Conservation (phyloP, 2,113 vertebrate genomes). For the Reinhardtius hippoglossoides region DNA sequence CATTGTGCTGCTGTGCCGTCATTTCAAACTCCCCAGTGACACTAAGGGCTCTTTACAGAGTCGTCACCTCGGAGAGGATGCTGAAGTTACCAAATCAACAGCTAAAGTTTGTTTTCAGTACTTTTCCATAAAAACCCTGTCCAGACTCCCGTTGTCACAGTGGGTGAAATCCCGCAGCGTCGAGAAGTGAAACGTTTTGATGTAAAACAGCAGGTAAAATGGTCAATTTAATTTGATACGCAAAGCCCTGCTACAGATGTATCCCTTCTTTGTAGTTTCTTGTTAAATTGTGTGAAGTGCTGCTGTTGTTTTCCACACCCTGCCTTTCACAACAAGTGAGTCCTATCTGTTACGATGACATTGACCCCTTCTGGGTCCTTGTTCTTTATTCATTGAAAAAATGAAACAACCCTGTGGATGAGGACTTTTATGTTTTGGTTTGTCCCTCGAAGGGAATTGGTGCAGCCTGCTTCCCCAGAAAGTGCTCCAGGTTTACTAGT, state of each 20-base stretch:
- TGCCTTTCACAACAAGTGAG: conserved; percentile 11
- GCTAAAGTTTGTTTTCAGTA: neutral
- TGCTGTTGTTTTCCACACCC: conserved; percentile 2
- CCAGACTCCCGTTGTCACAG: neutral
- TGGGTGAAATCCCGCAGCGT: neutral
- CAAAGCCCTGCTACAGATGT: neutral
- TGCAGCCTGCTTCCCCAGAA: neutral
- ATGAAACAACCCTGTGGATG: conserved; percentile 37
- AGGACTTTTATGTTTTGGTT: conserved; percentile 20
- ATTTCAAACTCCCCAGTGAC: neutral
- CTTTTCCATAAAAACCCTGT: neutral
- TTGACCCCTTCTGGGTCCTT: conserved; percentile 9
- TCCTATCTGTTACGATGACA: conserved; percentile 31
- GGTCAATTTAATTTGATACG: conserved; percentile 16
- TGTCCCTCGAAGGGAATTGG: neutral
- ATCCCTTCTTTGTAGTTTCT: conserved; percentile 9
- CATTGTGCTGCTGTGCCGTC: conserved; percentile 27
- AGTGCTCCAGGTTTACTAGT: conserved; percentile 10
- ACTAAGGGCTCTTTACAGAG: conserved; percentile 19
- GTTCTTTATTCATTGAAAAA: conserved; percentile 22
- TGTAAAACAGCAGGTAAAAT: conserved; percentile 36
- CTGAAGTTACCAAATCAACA: conserved; percentile 16
- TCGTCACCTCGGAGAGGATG: neutral
- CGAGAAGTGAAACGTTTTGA: neutral
- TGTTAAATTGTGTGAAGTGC: conserved; percentile 8